Percentiles rank a stretch among this genome's conserved stretches.
Conservation (phyloP, 53 echinoderm and acorn worm genomes). For the Pentamera pediparva region DNA sequence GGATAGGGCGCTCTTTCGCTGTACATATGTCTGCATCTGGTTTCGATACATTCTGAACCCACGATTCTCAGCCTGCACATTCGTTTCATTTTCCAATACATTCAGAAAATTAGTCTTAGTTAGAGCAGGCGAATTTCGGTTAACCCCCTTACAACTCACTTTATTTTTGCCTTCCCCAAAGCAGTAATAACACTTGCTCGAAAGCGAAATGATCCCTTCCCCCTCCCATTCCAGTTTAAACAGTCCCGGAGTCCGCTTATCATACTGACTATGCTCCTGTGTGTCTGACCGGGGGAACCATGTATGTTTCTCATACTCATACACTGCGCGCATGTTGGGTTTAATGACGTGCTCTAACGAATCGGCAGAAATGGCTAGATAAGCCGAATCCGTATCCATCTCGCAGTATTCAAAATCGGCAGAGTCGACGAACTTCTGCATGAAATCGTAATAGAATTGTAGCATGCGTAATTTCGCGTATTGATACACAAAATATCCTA, state of each 20-base stretch:
- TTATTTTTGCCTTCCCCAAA: not conserved
- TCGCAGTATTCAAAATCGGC: constrained; percentile 46
- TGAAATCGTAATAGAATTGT: constrained; percentile 56
- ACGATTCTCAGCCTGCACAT: not conserved
- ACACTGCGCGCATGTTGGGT: constrained; percentile 13
- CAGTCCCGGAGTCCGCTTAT: constrained; percentile 12
- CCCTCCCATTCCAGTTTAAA: constrained; percentile 17
- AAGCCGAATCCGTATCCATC: constrained; percentile 63
- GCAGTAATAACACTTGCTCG: constrained; percentile 22
- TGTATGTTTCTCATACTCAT: constrained; percentile 10
- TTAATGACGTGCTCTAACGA: constrained; percentile 37
- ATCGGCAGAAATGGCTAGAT: constrained; percentile 45
- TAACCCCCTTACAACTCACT: constrained; percentile 1
- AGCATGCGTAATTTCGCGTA: constrained; percentile 51
- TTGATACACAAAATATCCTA: constrained; percentile 68
- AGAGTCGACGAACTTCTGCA: constrained; percentile 33
- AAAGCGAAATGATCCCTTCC: not conserved
- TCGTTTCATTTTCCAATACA: not conserved
- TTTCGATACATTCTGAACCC: constrained; percentile 8
- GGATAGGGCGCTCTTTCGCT: not conserved
- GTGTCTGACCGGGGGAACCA: constrained; percentile 64
- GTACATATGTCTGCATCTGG: constrained; percentile 1
- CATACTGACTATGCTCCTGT: constrained; percentile 1
- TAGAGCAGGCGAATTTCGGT: too few relatives aligned
- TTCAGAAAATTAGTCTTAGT: too few relatives aligned